Percentiles rank a stretch among this genome's conserved stretches.
These are phyloP conservation scores for Mercenaria mercenaria DNA, from an alignment of 1,140 invertebrate species.

Conservation along the genomic window DNA sequence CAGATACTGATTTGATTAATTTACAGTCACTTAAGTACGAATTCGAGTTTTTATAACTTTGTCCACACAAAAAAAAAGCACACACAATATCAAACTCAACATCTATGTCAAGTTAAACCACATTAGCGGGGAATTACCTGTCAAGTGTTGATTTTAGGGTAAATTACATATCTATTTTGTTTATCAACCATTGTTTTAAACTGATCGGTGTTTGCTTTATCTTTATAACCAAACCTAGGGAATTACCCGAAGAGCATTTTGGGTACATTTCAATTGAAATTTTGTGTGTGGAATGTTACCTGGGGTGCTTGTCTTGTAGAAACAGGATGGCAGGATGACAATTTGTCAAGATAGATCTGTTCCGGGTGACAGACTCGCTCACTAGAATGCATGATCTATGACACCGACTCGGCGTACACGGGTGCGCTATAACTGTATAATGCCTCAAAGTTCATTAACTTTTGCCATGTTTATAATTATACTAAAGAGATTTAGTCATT, in stretches of 20 bases:
- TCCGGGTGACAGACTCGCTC: background rate
- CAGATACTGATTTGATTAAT: too few relatives aligned
- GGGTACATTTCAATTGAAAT: background rate
- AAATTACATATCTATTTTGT: background rate
- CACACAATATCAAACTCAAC: too few relatives aligned
- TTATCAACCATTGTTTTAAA: background rate
- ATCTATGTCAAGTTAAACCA: too few relatives aligned
- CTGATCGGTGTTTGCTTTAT: background rate
- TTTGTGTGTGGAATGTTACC: background rate
- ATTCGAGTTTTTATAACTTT: too few relatives aligned
- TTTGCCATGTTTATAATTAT: background rate
- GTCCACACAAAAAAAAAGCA: too few relatives aligned
- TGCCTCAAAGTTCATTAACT: background rate
- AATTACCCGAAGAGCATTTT: background rate
- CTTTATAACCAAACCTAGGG: background rate
- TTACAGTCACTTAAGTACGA: too few relatives aligned
- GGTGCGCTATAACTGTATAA: background rate
- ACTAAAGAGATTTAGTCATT: background rate
- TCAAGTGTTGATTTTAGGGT: conserved; percentile 1
- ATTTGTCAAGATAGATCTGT: background rate
- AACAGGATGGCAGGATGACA: background rate
- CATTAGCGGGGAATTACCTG: background rate
- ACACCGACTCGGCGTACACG: background rate
- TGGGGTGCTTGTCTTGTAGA: background rate
- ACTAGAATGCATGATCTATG: background rate